Conservation (phyloP, 92 coral and sea anemone genomes). For the Palythoa grandis region DNA sequence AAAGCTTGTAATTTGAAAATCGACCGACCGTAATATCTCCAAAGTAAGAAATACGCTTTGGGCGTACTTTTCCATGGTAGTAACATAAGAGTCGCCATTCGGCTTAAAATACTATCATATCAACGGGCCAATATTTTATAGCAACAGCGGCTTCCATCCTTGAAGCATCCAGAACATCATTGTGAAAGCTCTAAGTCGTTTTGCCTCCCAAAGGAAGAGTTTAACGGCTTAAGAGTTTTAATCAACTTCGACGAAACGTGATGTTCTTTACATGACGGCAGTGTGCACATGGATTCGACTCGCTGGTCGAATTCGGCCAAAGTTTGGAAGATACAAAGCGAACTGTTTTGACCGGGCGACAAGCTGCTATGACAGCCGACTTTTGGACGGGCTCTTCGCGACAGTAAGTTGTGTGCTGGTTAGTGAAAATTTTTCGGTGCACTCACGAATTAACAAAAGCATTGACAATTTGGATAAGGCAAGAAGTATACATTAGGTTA, state of each 20-base stretch:
- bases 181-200: neutral
- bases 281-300: neutral
- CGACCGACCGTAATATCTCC: constrained; percentile 1
- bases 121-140: neutral
- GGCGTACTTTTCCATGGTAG: neutral
- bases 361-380: constrained; percentile 62
- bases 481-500: neutral
- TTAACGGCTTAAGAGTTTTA: neutral
- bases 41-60: neutral
- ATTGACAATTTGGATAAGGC: neutral
- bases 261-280: neutral
- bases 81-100: neutral
- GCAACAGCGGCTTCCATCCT: neutral
- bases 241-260: neutral
- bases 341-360: neutral
- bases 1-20: neutral
- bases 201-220: no score
- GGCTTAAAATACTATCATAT: neutral
- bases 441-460: neutral
- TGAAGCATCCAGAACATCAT: neutral
- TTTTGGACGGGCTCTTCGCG: constrained; percentile 80
- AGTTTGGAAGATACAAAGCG: neutral
- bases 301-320: neutral
- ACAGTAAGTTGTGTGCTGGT: constrained; percentile 68
- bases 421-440: constrained; percentile 1